Conservation (phyloP, 2,113 vertebrate species). For the Rhinolophus sinicus region DNA sequence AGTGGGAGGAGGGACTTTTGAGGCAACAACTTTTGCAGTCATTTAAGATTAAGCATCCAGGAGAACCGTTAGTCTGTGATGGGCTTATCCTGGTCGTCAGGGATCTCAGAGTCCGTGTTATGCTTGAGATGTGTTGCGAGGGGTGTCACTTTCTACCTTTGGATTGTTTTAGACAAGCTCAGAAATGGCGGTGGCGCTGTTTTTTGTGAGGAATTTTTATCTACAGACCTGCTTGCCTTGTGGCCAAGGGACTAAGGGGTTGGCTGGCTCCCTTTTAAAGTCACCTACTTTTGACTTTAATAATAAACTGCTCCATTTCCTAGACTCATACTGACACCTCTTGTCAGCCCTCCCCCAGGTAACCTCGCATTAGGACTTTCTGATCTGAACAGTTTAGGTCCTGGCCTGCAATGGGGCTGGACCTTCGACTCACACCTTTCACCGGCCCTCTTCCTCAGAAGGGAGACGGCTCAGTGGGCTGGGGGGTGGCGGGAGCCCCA, state of each 20-base stretch:
- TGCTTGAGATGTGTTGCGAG: neutral
- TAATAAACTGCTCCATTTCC: conserved; percentile 39
- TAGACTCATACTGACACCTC: neutral
- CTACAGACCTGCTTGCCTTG: neutral
- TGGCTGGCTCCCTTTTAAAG: conserved; percentile 30
- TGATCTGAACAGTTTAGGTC: neutral
- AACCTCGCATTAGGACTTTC: neutral
- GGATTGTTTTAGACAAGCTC: neutral
- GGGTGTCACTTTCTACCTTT: neutral
- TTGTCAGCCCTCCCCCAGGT: neutral
- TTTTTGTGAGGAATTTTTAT: neutral
- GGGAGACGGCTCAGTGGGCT: neutral
- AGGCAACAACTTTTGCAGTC: neutral
- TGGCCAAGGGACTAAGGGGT: neutral
- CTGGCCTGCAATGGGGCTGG: neutral
- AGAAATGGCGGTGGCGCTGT: neutral
- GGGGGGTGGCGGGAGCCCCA: neutral
- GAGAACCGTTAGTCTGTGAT: neutral
- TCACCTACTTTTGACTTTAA: neutral
- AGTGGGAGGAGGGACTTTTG: neutral
- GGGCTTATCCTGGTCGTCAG: fast-evolving
- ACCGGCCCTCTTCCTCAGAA: neutral
- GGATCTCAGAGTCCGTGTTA: neutral
- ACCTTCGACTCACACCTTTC: neutral
- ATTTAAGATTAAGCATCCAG: neutral